Evolutionary conservation across 1,140 invertebrate species (phyloP), one percentile per base, ranked within the genome.

Genomic region (Magallana angulata): DNA sequence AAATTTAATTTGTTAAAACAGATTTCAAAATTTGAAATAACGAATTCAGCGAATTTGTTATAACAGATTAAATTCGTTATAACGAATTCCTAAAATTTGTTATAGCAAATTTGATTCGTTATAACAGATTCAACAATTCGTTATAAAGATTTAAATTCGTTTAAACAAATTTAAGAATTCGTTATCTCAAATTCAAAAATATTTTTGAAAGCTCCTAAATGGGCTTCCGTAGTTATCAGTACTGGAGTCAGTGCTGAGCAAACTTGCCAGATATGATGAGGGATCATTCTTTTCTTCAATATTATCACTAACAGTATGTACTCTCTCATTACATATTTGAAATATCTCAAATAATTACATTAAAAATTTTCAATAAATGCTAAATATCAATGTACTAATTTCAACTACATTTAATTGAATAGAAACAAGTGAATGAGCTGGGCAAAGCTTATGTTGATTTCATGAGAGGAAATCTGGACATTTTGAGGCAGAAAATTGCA

Each of bases 381-480:
- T 5, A 62, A n/a, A 16, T 30, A 80, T 24, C 3, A 64, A 16
- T 64, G 60, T 16, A 64, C 0, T 64, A 16, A 16, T 64, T 16
- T n/a, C 16, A 57, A 81, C 5, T 81, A 4, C 16, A 9, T 89
- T 89, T 24, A 24, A 24, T 24, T 24, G 24, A 91, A 14, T 92
- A 95, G 93, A 96, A 96, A 94, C 95, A 95, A 84, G 92, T 94
- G 24, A 94, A 95, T 91, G 95, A 95, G 89, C 85, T 99, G 93
- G 99, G 99, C 30, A 98, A 99, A 94, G 97, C 98, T 3, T 99
- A 99, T 95, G 98, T 99, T 16, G 99, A 98, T 94, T 99, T 99
- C 94, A 97, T 98, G 94, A 96, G 98, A 85, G 98, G 98, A 91
- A 99, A 98, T 91, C 98, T 99, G 96, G 99, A 99, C 95, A 98